Percentiles rank a stretch among this genome's conserved stretches.
phyloP scores from a whole-genome alignment of 2,888 invertebrate species.

The Drosophila atroscutellata region DNA sequence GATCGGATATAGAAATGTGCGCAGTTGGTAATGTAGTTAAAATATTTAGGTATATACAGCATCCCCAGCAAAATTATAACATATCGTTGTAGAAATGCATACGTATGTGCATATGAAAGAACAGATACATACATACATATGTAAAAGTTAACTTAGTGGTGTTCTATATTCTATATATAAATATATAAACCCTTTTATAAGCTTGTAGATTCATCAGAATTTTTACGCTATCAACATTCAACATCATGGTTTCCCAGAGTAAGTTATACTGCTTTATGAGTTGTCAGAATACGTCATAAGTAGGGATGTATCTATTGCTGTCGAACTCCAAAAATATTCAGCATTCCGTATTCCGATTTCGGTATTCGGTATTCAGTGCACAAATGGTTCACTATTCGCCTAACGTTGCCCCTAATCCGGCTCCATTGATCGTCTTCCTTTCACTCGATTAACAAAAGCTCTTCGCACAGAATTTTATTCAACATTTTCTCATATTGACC shows the following conservation, averaged over 20 bases:
- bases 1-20: conserved; percentile 66
- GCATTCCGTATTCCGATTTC: neutral
- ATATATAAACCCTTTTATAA: too few relatives aligned
- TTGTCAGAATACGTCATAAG: neutral
- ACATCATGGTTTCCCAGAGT: neutral
- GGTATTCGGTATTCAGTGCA: neutral
- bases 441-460: conserved; percentile 53
- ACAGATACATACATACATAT: neutral
- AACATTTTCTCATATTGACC: conserved; percentile 59
- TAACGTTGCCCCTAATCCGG: conserved; percentile 32
- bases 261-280: neutral
- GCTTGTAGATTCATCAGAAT: too few relatives aligned
- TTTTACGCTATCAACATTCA: too few relatives aligned
- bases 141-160: neutral
- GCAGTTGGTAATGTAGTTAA: conserved; percentile 56
- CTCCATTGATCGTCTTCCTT: conserved; percentile 48
- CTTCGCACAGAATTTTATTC: conserved; percentile 36
- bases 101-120: neutral
- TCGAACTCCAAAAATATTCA: neutral
- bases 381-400: conserved; percentile 5
- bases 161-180: neutral
- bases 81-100: neutral
- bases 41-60: neutral
- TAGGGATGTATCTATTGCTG: neutral
- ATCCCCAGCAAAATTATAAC: neutral